Conservation (phyloP, 2,888 invertebrate genomes). For the Dynastes hyllus region DNA sequence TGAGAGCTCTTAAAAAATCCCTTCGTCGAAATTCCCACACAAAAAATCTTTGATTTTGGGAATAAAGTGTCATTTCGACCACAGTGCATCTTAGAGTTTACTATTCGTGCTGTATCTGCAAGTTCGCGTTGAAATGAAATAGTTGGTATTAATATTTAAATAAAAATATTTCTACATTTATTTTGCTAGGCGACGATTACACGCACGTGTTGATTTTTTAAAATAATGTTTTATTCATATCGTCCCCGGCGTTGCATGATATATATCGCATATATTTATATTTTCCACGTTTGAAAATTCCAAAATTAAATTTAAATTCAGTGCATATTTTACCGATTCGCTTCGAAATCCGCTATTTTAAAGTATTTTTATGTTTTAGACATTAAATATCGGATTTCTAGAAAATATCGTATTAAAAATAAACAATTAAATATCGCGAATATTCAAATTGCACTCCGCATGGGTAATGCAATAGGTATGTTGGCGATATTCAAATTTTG, state of each 20-base stretch:
- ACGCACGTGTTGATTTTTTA: slow-evolving; percentile 10
- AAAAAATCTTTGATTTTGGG: no score
- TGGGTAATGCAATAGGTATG: no score
- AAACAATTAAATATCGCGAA: slow-evolving; percentile 1
- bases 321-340: slow-evolving; percentile 12
- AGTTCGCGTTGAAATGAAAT: no score
- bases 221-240: slow-evolving; percentile 21
- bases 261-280: neutral
- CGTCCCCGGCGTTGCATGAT: neutral
- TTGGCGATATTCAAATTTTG: no score
- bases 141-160: no score
- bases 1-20: no score
- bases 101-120: no score
- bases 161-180: slow-evolving; percentile 1
- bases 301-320: slow-evolving; percentile 17
- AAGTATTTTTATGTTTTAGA: slow-evolving; percentile 2
- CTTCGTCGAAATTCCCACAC: no score
- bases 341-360: neutral
- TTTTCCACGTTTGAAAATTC: slow-evolving; percentile 4
- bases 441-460: no score
- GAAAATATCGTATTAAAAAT: neutral
- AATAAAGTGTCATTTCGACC: no score
- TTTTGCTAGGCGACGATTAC: neutral
- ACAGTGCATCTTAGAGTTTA: no score
- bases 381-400: slow-evolving; percentile 1